These are phyloP conservation scores for Gouania willdenowi DNA, from an alignment of 2,797 vertebrate genomes.

Conservation along the genomic window DNA sequence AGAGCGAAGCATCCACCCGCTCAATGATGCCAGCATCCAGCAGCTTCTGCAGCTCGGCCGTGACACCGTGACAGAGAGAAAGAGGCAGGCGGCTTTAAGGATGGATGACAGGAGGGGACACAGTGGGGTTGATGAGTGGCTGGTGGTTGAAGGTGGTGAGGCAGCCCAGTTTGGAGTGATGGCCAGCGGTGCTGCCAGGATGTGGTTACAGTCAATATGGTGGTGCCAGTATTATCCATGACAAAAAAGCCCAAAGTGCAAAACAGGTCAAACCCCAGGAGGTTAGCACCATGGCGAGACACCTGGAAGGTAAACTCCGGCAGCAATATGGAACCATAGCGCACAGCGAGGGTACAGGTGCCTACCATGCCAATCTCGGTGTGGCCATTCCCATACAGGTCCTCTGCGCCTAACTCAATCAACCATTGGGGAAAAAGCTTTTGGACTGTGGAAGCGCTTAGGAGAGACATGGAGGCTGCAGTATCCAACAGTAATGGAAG, in stretches of 20 bases:
- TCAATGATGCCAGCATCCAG: not conserved
- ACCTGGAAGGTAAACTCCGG: not conserved
- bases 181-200: not conserved
- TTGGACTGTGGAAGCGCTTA: too few relatives aligned
- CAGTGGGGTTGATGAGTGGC: not conserved
- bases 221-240: not conserved
- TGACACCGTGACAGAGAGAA: not conserved
- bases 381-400: not conserved
- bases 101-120: not conserved
- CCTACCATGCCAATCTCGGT: too few relatives aligned
- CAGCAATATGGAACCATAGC: too few relatives aligned
- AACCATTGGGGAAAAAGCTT: not conserved
- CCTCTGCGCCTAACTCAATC: not conserved
- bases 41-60: not conserved
- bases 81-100: not conserved
- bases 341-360: too few relatives aligned
- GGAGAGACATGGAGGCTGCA: too few relatives aligned
- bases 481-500: too few relatives aligned
- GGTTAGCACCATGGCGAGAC: not conserved
- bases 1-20: not conserved
- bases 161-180: not conserved
- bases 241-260: not conserved
- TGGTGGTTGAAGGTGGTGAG: not conserved
- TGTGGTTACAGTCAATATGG: not conserved
- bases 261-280: not conserved